Base-by-base conservation (phyloP, 2,797 vertebrate species). In the Allobates femoralis region DNA sequence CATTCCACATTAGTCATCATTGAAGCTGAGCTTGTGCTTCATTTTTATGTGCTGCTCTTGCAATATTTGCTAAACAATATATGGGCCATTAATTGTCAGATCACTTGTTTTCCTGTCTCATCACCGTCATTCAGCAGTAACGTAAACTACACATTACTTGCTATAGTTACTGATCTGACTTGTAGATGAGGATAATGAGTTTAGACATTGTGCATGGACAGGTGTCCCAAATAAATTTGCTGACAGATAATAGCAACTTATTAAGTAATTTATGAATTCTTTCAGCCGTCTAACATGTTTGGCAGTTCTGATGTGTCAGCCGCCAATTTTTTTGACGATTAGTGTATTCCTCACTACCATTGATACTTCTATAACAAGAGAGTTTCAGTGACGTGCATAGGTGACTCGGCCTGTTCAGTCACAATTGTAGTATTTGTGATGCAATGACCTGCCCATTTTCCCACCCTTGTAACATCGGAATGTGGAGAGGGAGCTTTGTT, bases 401-500 rank as follows among this genome's bases (percentile, higher is more conserved):
- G 32, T 74, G 50, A 67, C 85, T 62, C 26, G 80, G 62, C 80
- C 73, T 87, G 85, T 86, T 86, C 60, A 77, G 46, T 83, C 34
- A 83, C 74, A 87, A 75, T 46, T 69, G 51, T 53, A 79, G 3
- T 53, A 55, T 76, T 60, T 50, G 66, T 79, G 80, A 83, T 37
- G 74, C 11, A 62, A 71, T 51, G 12, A 19, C 80, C 30, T 21
- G 71, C 50, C 73, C 60, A 76, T 71, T 46, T 51, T 80, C 80
- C 58, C 85, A 69, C 80, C 71, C 80, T 77, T 37, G 50, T n/a
- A 83, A 56, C 71, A 41, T 16, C 79, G 80, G 85, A 87, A 87
- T 87, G 85, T 87, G n/a, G 62, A 51, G 79, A 87, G 41, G 74
- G 85, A 71, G 85, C 53, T 41, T 26, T 69, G 26, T 74, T 83